Conservation (phyloP, 2,888 invertebrate genomes). For the Suillia variegata region DNA sequence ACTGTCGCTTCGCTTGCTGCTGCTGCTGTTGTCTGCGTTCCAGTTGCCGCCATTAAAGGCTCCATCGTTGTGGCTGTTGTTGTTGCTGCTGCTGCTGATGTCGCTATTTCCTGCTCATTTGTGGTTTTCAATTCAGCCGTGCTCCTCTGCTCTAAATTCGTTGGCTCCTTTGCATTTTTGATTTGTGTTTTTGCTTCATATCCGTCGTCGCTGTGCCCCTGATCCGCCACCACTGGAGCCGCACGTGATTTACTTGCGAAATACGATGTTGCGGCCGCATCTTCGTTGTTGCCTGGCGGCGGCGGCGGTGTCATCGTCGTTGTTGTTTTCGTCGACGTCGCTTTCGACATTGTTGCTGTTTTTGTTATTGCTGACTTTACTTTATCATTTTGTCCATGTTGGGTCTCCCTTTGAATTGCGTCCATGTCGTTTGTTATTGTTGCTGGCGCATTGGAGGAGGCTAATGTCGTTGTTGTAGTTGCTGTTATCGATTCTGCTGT, state of each 20-base stretch:
- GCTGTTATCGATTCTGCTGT: slow-evolving; percentile 21
- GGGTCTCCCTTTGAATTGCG: slow-evolving; percentile 5
- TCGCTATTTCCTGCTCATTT: slow-evolving; percentile 1
- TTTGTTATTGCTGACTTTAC: slow-evolving; percentile 17
- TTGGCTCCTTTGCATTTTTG: slow-evolving; percentile 20
- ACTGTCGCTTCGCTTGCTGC: slow-evolving; percentile 3
- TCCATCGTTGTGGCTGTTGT: slow-evolving; percentile 7
- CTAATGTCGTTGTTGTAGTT: slow-evolving; percentile 25
- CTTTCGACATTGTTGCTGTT: slow-evolving; percentile 29
- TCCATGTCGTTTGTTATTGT: slow-evolving; percentile 19
- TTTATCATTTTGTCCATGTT: slow-evolving; percentile 3
- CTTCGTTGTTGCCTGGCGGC: slow-evolving; percentile 19
- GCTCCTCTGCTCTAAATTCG: no score
- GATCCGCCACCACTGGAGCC: slow-evolving; percentile 8
- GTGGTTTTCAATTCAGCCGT: not conserved
- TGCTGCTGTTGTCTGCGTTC: slow-evolving; percentile 12
- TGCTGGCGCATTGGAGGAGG: slow-evolving; percentile 31
- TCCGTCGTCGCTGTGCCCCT: slow-evolving; percentile 27
- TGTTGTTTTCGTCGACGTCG: not conserved
- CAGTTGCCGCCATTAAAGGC: not conserved
- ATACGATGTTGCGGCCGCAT: slow-evolving; percentile 19
- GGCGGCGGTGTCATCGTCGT: slow-evolving; percentile 12
- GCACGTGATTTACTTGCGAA: slow-evolving; percentile 18
- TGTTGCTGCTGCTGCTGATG: slow-evolving; percentile 19
- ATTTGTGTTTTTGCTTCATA: slow-evolving; percentile 31